phyloP scores from a whole-genome alignment of 2,888 invertebrate species.

The Salticus scenicus region DNA sequence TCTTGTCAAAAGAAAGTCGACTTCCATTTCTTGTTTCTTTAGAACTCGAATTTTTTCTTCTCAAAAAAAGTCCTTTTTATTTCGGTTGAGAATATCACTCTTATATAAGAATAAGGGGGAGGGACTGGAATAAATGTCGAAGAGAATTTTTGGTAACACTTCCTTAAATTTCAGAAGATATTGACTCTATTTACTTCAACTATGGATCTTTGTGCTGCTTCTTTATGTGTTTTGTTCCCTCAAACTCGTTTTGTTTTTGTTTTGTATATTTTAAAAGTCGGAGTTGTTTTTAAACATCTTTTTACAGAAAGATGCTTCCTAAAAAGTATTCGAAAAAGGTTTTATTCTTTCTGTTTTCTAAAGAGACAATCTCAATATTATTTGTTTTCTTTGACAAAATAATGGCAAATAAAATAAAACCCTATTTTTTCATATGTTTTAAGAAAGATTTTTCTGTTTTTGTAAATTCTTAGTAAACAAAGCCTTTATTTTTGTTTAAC shows the following conservation, averaged over 20 bases:
- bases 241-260: slow-evolving; percentile 8
- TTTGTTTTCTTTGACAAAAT: too few species aligned
- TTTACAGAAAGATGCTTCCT: too few species aligned
- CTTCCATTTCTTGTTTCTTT: slow-evolving; percentile 52
- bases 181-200: slow-evolving; percentile 47
- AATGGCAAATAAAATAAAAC: too few species aligned
- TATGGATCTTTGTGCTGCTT: not conserved
- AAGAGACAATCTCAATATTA: too few species aligned
- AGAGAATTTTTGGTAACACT: slow-evolving; percentile 61
- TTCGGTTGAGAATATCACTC: slow-evolving; percentile 12
- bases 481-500: too few species aligned
- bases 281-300: too few species aligned
- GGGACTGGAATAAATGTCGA: slow-evolving; percentile 29
- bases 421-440: too few species aligned
- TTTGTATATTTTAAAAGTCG: not conserved
- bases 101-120: not conserved
- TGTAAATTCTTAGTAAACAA: too few species aligned
- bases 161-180: slow-evolving; percentile 48
- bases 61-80: slow-evolving; percentile 29
- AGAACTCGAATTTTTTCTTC: not conserved
- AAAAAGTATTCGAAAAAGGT: too few species aligned
- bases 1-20: slow-evolving; percentile 42
- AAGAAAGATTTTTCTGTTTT: too few species aligned
- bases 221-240: slow-evolving; percentile 2
- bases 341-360: too few species aligned